phyloP scores from a whole-genome alignment of 2,797 vertebrate species.

The Alcedo quadribrachys region DNA sequence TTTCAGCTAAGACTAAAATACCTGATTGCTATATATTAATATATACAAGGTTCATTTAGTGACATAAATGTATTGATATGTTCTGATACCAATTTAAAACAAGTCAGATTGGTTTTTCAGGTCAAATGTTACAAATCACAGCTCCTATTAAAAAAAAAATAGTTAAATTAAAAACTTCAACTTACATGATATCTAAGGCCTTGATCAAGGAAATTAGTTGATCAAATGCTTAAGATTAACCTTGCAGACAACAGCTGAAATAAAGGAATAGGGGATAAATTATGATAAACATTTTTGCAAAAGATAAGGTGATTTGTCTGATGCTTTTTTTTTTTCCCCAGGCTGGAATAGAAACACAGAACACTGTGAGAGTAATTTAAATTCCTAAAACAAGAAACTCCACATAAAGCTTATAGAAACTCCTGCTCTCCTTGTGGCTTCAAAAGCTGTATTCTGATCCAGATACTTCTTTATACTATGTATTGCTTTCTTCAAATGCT shows the following conservation, averaged over 20 bases:
- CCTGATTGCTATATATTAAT: background rate
- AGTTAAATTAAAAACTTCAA: background rate
- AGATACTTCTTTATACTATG: constrained; percentile 12
- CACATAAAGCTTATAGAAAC: background rate
- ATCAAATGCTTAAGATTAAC: background rate
- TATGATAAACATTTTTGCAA: background rate
- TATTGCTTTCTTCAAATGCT: background rate
- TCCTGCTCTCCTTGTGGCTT: background rate
- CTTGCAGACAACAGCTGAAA: background rate
- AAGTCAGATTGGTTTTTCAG: background rate
- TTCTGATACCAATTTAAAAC: background rate
- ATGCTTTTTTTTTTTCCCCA: background rate
- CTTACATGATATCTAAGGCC: background rate
- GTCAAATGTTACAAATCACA: background rate
- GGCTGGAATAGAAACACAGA: background rate
- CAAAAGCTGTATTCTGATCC: background rate
- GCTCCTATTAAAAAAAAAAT: background rate
- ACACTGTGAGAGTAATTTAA: background rate
- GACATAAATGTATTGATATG: background rate
- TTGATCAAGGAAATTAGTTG: background rate
- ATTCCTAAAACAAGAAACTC: background rate
- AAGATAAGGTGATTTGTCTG: background rate
- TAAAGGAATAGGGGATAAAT: background rate
- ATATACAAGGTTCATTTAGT: background rate
- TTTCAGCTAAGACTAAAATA: background rate